Evolutionary conservation across 2,888 invertebrate genomes (phyloP), one percentile per base, ranked within the genome.

Genomic region (Cryptus armator): DNA sequence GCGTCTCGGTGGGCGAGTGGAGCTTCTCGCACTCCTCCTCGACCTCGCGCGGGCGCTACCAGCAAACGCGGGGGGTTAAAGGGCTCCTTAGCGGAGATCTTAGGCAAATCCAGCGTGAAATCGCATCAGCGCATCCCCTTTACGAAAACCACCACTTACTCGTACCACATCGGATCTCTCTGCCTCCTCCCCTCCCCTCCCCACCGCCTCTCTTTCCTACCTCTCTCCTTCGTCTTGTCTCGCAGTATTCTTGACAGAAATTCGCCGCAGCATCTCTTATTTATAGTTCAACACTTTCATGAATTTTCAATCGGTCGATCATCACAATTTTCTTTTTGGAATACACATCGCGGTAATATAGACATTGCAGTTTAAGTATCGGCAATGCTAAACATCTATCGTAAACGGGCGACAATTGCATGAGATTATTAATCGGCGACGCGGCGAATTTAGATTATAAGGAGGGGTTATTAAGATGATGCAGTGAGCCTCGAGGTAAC

Each of bases 31-130:
- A 51, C 74, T 85, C 74, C 70, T 81, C 43, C 37, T 37, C 37
- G 37, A 9, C 56, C 74, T 74, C 74, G 64, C 81, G 78, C 68
- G 79, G 72, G 75, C 76, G 56, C 75, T 37, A 64, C 32, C 59
- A 59, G 29, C 75, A 48, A 66, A 43, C 48, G 79, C 71, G 72
- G 71, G 87, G 90, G 90, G 92, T 91, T 91, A 91, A 91, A 92
- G 92, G 92, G 91, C 93, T 93, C 92, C 93, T 94, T 93, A 94
- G 94, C 94, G 91, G 90, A 95, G 95, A 95, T 95, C 95, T 95
- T 95, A 95, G 95, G 95, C 94, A 95, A 95, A 95, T 95, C 95
- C 95, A 94, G 95, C 95, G 95, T 95, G 95, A 95, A 96, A 96
- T 96, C 95, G 95, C 95, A 95, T 96, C 95, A 95, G 94, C 93